phyloP scores from a whole-genome alignment of 1,140 invertebrate species.

The Saccostrea cuccullata region DNA sequence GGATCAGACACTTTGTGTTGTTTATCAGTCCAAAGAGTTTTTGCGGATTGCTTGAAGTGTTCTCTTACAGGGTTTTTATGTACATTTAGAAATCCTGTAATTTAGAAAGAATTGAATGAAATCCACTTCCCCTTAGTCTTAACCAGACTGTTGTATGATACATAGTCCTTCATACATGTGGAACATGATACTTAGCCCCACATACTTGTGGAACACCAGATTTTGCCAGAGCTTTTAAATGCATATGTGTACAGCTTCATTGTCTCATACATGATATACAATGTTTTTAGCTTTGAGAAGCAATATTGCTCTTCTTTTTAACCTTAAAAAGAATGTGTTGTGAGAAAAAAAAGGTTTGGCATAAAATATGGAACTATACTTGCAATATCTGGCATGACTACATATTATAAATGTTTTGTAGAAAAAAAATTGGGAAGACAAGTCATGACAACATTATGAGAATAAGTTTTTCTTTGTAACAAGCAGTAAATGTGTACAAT shows the following conservation, averaged over 20 bases:
- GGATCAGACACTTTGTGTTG: conserved; percentile 76
- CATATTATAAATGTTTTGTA: too few relatives aligned
- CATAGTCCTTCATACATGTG: too few relatives aligned
- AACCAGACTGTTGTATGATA: background rate
- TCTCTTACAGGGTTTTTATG: background rate
- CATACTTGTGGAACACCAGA: background rate
- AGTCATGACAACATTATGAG: too few relatives aligned
- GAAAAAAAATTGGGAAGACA: too few relatives aligned
- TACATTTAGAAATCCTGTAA: background rate
- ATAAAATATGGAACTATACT: too few relatives aligned
- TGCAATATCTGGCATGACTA: too few relatives aligned
- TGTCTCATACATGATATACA: too few relatives aligned
- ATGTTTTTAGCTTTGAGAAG: too few relatives aligned
- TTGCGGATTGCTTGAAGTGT: background rate
- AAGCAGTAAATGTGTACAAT: too few relatives aligned
- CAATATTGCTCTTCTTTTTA: background rate
- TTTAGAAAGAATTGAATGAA: background rate
- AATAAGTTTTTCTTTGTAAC: too few relatives aligned
- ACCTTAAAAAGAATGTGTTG: background rate
- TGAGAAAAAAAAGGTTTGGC: too few relatives aligned
- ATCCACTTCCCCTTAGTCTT: background rate
- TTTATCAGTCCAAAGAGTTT: background rate
- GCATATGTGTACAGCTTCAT: background rate
- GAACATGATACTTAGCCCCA: too few relatives aligned
- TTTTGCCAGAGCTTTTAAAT: background rate